Evolutionary conservation across 2,888 invertebrate species (phyloP).

Genomic region (Leptinotarsa juncta): DNA sequence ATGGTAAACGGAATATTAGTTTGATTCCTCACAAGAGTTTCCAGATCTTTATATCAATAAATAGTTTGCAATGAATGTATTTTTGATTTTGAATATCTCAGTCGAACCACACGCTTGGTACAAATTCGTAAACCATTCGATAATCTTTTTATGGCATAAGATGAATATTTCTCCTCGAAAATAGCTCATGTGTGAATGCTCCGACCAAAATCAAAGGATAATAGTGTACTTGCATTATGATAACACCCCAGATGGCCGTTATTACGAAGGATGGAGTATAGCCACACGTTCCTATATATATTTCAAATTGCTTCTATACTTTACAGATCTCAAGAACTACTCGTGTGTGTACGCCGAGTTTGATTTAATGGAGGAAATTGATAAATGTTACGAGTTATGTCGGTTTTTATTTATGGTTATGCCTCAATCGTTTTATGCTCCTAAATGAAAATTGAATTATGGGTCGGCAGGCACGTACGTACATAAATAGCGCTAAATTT

Average conservation of each 20-base stretch:
- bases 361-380: slow-evolving; percentile 22
- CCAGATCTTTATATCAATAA: too few relatives aligned
- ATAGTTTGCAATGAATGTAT: too few relatives aligned
- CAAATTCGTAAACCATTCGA: slow-evolving; percentile 28
- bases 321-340: slow-evolving; percentile 20
- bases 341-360: neutral
- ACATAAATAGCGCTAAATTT: neutral
- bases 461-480: neutral
- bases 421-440: slow-evolving; percentile 4
- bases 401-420: slow-evolving; percentile 14
- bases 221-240: slow-evolving; percentile 58
- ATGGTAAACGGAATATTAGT: too few relatives aligned
- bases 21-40: too few relatives aligned
- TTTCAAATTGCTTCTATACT: slow-evolving; percentile 20
- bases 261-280: slow-evolving; percentile 54
- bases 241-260: slow-evolving; percentile 59
- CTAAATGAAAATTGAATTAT: slow-evolving; percentile 14
- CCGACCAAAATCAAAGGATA: slow-evolving; percentile 53
- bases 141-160: slow-evolving; percentile 56
- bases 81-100: too few relatives aligned
- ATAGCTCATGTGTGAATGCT: slow-evolving; percentile 29
- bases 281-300: slow-evolving; percentile 26
- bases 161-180: slow-evolving; percentile 56
- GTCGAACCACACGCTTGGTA: neutral
- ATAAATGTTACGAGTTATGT: slow-evolving; percentile 16